Evolutionary conservation across 2,888 invertebrate species (phyloP).

Genomic region (Leptinotarsa rubiginosa): DNA sequence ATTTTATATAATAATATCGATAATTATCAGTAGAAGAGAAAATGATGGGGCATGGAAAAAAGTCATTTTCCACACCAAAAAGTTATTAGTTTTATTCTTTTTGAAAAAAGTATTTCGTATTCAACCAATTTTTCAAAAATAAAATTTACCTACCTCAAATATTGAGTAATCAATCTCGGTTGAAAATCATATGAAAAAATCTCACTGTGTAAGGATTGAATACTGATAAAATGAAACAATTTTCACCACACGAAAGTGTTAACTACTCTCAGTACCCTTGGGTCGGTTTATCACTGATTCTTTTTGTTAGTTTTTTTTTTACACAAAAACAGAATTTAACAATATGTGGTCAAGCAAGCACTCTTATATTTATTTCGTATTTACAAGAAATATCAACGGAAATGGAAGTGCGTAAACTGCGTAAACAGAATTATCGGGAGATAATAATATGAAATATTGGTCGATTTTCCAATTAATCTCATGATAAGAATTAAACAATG

Average conservation of each 20-base stretch:
- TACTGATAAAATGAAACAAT: neutral
- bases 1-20: too few species aligned
- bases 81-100: too few species aligned
- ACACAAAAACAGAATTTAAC: neutral
- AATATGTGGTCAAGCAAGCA: neutral
- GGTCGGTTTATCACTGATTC: neutral
- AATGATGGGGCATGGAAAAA: too few species aligned
- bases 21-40: too few species aligned
- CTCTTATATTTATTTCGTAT: neutral
- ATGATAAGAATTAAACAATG: too few species aligned
- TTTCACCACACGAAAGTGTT: neutral
- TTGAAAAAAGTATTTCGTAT: too few species aligned
- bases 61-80: too few species aligned
- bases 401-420: neutral
- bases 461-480: too few species aligned
- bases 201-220: constrained; percentile 4
- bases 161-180: neutral
- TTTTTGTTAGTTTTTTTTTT: neutral
- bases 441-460: too few species aligned
- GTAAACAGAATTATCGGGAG: too few species aligned
- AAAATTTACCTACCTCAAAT: constrained; percentile 13
- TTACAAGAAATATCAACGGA: neutral
- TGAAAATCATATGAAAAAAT: constrained; percentile 11
- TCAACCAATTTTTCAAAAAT: neutral
- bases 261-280: neutral